Conservation (phyloP, 2,888 invertebrate species). For the Digitonthophagus gazella region DNA sequence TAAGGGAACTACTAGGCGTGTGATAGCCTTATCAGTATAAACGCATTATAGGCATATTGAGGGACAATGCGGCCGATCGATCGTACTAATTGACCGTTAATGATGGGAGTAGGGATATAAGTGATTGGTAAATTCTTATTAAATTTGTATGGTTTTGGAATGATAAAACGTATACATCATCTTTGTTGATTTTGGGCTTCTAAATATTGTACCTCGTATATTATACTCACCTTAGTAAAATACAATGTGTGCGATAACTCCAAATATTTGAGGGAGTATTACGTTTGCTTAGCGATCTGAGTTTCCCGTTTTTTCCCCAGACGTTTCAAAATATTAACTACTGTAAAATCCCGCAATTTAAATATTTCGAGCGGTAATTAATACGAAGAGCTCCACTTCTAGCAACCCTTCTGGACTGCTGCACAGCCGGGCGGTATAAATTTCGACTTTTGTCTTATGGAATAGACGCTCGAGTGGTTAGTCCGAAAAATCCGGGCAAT, state of each 20-base stretch:
- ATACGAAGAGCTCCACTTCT: neutral
- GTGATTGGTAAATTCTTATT: neutral
- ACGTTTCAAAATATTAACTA: neutral
- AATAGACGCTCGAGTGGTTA: constrained; percentile 12
- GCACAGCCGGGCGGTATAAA: constrained; percentile 3
- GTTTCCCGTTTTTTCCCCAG: neutral
- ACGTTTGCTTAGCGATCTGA: neutral
- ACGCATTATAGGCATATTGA: constrained; percentile 7
- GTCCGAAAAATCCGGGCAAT: neutral
- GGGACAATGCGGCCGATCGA: constrained; percentile 2
- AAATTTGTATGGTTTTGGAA: neutral
- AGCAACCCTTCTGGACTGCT: neutral
- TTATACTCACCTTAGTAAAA: neutral
- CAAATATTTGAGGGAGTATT: neutral
- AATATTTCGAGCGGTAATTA: constrained; percentile 3
- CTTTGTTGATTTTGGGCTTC: neutral
- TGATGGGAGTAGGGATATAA: no score
- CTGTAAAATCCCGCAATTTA: constrained; percentile 1
- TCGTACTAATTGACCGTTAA: constrained; percentile 8
- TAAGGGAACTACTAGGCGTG: neutral
- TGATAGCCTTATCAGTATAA: neutral
- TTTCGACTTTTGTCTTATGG: constrained; percentile 15
- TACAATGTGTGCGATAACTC: neutral
- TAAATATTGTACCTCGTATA: no score
- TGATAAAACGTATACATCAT: neutral